phyloP scores from a whole-genome alignment of 2,888 invertebrate species.

The Andrena dorsata region DNA sequence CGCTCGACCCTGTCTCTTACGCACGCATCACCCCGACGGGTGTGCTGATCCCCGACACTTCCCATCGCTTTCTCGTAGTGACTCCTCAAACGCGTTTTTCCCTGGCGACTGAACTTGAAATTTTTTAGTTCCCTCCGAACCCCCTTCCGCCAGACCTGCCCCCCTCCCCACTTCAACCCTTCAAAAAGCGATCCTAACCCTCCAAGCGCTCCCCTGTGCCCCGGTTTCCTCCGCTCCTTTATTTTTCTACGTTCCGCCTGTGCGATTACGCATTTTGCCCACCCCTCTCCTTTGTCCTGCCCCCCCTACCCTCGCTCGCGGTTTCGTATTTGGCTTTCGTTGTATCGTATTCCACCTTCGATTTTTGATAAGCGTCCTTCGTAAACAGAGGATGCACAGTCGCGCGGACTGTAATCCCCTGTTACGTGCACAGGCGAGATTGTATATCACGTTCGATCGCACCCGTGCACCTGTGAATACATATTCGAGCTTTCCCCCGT shows the following conservation, averaged over 20 bases:
- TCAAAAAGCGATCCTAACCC: background rate
- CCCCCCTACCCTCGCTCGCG: background rate
- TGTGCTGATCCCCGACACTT: constrained; percentile 45
- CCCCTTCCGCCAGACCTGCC: background rate
- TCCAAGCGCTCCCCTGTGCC: background rate
- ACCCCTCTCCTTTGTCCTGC: constrained; percentile 58
- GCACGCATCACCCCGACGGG: constrained; percentile 36
- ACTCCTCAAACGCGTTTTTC: constrained; percentile 30
- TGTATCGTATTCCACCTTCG: constrained; percentile 48
- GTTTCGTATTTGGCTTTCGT: constrained; percentile 56
- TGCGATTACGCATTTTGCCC: constrained; percentile 38
- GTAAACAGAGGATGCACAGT: constrained; percentile 65
- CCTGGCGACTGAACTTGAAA: constrained; percentile 37
- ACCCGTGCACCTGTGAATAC: constrained; percentile 50
- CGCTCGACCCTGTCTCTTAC: constrained; percentile 49
- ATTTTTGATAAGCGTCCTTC: constrained; percentile 50
- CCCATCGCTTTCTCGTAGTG: constrained; percentile 51
- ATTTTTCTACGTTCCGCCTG: constrained; percentile 28
- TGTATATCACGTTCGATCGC: constrained; percentile 33
- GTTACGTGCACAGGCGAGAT: constrained; percentile 26
- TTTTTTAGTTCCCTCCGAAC: constrained; percentile 3
- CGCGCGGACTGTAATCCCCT: constrained; percentile 28
- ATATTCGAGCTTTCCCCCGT: constrained; percentile 28
- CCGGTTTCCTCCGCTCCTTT: background rate
- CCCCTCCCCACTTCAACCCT: background rate